Evolutionary conservation across 1,140 invertebrate species (phyloP).

Genomic region (Octopus bimaculoides): DNA sequence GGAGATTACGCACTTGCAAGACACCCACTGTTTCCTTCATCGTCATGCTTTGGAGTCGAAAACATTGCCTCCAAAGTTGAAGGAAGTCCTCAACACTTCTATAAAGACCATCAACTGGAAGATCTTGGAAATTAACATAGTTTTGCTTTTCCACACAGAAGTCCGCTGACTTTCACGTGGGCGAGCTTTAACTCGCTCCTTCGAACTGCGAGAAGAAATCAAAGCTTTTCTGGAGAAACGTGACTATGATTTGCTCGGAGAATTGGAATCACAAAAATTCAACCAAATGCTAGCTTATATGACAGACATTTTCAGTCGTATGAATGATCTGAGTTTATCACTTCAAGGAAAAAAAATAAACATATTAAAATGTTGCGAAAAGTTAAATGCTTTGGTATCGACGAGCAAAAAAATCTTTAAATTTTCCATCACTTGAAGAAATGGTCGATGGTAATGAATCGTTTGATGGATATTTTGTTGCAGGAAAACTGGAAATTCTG

Average conservation of each 20-base stretch:
- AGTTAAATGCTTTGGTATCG: conserved; percentile 7
- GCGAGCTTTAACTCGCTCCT: neutral
- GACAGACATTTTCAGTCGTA: conserved; percentile 7
- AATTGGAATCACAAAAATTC: conserved; percentile 12
- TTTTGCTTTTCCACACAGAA: neutral
- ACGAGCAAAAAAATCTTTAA: neutral
- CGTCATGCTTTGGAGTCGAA: conserved; percentile 6
- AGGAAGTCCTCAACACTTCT: conserved; percentile 5
- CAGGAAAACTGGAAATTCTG: conserved; percentile 9
- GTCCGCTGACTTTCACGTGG: neutral
- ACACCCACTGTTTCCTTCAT: neutral
- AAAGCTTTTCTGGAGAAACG: conserved; percentile 5
- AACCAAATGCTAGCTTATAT: conserved; percentile 10
- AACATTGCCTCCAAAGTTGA: conserved; percentile 9
- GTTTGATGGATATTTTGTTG: conserved; percentile 9
- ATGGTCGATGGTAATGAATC: conserved; percentile 1
- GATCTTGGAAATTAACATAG: neutral
- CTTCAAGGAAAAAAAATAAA: conserved; percentile 11
- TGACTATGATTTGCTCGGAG: neutral
- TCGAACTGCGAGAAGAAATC: conserved; percentile 9
- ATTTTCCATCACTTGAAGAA: conserved; percentile 3
- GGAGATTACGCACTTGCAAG: neutral
- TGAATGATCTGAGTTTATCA: conserved; percentile 11
- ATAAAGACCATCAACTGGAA: conserved; percentile 8
- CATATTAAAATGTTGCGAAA: conserved; percentile 8